Base-by-base conservation (phyloP, 2,888 invertebrate species). In the Dromius quadrimaculatus region DNA sequence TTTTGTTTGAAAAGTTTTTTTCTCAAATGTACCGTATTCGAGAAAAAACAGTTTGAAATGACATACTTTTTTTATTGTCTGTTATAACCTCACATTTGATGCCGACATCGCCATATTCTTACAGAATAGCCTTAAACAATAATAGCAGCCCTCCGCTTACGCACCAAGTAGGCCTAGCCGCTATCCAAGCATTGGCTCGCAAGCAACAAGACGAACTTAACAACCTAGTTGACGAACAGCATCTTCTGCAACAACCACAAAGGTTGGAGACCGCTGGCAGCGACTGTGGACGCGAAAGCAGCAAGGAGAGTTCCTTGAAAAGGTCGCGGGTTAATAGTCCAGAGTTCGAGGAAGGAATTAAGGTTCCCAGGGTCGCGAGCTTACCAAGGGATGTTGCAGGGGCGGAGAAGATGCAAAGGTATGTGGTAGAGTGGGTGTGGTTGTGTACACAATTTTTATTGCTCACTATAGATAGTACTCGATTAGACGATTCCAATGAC, bases 141-240 rank as follows among this genome's bases (percentile, higher is more conserved):
- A 84, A 83, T 77, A 88, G 87, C 79, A 86, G 85, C 72, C 85
- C 85, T 1, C 79, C 85, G 64, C 41, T 71, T 61, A 71, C 72
- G 71, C 91, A 90, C 82, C 90, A 91, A 72, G 92, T 92, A 74
- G 92, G 92, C 22, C 83, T 92, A 78, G 92, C 92, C 57, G 92
- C 92, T 75, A 90, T 92, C 76, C 90, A 92, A 77, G 91, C 92
- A 78, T 86, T 92, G 74, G 91, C 90, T 63, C 84, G 88, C 47
- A 77, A 77, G 61, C 87, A 87, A 76, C 86, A 86, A 76, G 87
- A 89, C 75, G 83, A 84, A 69, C 75, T 79, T 74, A 77, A 78
- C 75, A 75, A 79, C 75, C 73, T 79, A 77, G 73, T 66, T 34
- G 17, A 54, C 13, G 32, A 23, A 1, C 15, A 45, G 17, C 15